Evolutionary conservation across 2,888 invertebrate genomes (phyloP).

Genomic region (Clunio marinus): DNA sequence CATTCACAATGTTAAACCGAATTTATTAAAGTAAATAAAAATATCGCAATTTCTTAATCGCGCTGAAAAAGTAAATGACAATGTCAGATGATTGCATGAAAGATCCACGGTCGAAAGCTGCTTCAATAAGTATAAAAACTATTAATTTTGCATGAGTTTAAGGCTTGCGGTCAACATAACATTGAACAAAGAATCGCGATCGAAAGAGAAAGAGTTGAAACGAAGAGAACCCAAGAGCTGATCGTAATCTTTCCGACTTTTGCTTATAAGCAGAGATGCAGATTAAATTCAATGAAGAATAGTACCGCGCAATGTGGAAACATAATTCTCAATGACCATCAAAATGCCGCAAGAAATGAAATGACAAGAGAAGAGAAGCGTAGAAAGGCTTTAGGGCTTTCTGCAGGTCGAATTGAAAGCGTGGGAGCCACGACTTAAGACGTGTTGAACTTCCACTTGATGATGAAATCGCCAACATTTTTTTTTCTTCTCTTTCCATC

Average conservation of each 20-base stretch:
- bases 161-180: constrained; percentile 13
- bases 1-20: not conserved
- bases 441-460: not conserved
- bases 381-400: not conserved
- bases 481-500: no score
- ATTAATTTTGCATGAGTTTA: not conserved
- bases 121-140: not conserved
- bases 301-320: not conserved
- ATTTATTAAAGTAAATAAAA: not conserved
- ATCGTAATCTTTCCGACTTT: constrained; percentile 10
- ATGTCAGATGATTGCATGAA: constrained; percentile 16
- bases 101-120: not conserved
- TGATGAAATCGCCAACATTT: constrained; percentile 1
- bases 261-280: constrained; percentile 6
- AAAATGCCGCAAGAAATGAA: constrained; percentile 4
- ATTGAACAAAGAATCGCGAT: not conserved
- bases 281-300: constrained; percentile 19
- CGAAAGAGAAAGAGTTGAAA: no score
- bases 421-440: not conserved
- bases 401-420: not conserved
- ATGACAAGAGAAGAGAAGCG: not conserved
- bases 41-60: constrained; percentile 22
- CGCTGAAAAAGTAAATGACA: not conserved
- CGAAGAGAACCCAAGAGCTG: not conserved
- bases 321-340: constrained; percentile 19